phyloP scores from a whole-genome alignment of 2,113 vertebrate species.

The Cygnus buccinator region DNA sequence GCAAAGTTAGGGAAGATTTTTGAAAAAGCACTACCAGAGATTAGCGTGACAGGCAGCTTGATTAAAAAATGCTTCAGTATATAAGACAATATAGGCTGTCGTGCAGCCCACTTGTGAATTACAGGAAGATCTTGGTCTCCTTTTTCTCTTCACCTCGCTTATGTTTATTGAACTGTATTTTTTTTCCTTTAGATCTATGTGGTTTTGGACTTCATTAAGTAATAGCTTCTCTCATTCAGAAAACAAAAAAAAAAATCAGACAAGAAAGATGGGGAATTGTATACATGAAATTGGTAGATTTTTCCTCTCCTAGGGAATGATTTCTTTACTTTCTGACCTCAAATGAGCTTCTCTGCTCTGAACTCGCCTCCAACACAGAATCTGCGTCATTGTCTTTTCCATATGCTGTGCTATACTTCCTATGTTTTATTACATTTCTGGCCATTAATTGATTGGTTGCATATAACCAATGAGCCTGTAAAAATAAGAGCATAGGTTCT shows the following conservation, averaged over 20 bases:
- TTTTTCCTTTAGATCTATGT: neutral
- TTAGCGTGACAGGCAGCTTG: neutral
- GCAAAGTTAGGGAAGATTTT: neutral
- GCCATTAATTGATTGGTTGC: neutral
- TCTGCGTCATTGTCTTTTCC: neutral
- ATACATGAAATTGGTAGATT: neutral
- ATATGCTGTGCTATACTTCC: neutral
- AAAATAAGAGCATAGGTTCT: neutral
- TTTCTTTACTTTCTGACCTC: neutral
- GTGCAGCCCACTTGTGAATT: neutral
- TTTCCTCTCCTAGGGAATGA: neutral
- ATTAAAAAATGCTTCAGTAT: neutral
- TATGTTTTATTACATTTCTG: neutral
- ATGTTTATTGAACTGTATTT: neutral
- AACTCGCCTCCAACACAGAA: neutral
- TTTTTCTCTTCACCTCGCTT: neutral
- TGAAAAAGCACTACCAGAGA: neutral
- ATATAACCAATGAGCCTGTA: neutral
- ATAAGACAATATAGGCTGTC: neutral
- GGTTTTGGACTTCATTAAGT: neutral
- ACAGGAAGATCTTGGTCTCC: neutral
- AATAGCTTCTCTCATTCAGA: neutral
- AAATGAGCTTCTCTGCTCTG: neutral
- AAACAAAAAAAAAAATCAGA: neutral
- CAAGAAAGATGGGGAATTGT: neutral